Evolutionary conservation across 2,888 invertebrate genomes (phyloP).

Genomic region (Ormyrus pomaceus): DNA sequence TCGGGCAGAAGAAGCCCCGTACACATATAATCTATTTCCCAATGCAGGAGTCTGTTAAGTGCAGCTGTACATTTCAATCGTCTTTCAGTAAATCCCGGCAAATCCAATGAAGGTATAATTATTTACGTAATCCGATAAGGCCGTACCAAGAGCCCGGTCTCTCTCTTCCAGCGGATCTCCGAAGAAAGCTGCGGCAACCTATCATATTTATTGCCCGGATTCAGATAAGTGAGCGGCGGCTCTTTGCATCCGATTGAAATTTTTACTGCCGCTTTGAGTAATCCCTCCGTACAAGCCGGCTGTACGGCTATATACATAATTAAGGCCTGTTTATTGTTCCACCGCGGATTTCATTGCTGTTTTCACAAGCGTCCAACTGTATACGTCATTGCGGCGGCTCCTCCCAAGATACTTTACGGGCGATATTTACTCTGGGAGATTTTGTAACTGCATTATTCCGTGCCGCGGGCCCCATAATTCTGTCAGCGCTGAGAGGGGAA

Average conservation of each 20-base stretch:
- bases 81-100: slow-evolving; percentile 46
- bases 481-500: slow-evolving; percentile 8
- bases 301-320: slow-evolving; percentile 4
- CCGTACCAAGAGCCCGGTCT: slow-evolving; percentile 11
- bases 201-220: slow-evolving; percentile 31
- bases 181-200: slow-evolving; percentile 20
- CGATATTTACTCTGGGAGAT: slow-evolving; percentile 30
- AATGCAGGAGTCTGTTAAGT: slow-evolving; percentile 43
- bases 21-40: slow-evolving; percentile 42
- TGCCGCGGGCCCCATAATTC: slow-evolving; percentile 13
- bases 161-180: not conserved
- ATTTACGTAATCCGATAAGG: slow-evolving; percentile 52
- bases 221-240: not conserved
- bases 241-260: slow-evolving; percentile 10
- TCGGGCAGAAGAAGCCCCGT: slow-evolving; percentile 1
- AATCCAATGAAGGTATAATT: slow-evolving; percentile 50
- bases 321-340: slow-evolving; percentile 35
- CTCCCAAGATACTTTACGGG: slow-evolving; percentile 15
- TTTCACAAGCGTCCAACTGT: slow-evolving; percentile 3
- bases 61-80: slow-evolving; percentile 50
- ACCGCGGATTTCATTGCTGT: slow-evolving; percentile 19
- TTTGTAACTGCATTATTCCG: slow-evolving; percentile 12
- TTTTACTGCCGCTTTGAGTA: not conserved
- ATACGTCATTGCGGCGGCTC: too few species aligned
- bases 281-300: not conserved